Conservation (phyloP, 2,888 invertebrate genomes). For the Parnassius apollo region DNA sequence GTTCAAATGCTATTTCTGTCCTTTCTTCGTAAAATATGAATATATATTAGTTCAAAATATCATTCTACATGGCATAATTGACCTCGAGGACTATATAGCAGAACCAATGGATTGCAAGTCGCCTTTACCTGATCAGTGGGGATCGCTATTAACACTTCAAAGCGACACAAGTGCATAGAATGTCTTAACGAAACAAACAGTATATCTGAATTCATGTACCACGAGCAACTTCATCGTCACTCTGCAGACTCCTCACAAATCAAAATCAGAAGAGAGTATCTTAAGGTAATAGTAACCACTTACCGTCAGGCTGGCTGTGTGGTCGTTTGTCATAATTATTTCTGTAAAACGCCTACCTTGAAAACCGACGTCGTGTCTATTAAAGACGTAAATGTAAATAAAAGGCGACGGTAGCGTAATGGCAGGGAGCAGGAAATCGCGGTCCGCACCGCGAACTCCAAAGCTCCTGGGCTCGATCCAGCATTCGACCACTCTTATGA, state of each 20-base stretch:
- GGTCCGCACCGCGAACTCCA: too few relatives aligned
- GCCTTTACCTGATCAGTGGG: slow-evolving; percentile 45
- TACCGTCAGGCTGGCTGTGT: too few relatives aligned
- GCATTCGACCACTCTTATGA: too few relatives aligned
- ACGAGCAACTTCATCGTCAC: slow-evolving; percentile 90
- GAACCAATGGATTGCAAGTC: slow-evolving; percentile 69
- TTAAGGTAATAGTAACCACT: too few relatives aligned
- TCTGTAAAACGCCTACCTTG: too few relatives aligned
- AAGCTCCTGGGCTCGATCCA: too few relatives aligned
- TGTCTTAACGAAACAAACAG: slow-evolving; percentile 94
- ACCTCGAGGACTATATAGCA: slow-evolving; percentile 74
- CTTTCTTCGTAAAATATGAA: slow-evolving; percentile 87
- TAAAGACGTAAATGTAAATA: too few relatives aligned
- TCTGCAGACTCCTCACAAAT: slow-evolving; percentile 89
- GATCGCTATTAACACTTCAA: slow-evolving; percentile 49
- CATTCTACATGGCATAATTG: slow-evolving; percentile 82
- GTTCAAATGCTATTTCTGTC: slow-evolving; percentile 90
- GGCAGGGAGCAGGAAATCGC: too few relatives aligned
- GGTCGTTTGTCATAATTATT: too few relatives aligned
- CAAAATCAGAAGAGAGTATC: too few relatives aligned
- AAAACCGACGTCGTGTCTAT: too few relatives aligned
- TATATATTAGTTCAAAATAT: slow-evolving; percentile 86
- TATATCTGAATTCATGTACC: slow-evolving; percentile 92
- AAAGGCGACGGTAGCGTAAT: too few relatives aligned
- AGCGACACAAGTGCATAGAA: slow-evolving; percentile 88